Base-by-base conservation (phyloP, 2,888 invertebrate species). In the Proisotoma minuta region DNA sequence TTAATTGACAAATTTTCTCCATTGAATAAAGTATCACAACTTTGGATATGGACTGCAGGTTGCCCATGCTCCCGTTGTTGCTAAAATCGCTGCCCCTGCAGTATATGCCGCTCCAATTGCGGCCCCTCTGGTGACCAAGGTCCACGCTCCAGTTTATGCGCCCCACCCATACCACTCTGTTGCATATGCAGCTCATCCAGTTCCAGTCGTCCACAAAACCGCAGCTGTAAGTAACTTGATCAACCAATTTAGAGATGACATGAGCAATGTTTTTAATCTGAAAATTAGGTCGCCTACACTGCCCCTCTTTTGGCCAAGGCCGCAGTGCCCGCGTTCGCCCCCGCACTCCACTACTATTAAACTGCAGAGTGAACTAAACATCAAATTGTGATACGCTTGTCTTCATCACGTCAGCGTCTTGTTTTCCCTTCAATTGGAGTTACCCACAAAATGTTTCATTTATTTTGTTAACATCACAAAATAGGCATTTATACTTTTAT, bases 21-120 rank as follows among this genome's bases (percentile, higher is more conserved):
- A 34, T 27, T 22, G 15, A 15, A 48, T 50, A 28, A 60, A 63
- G 57, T 60, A 63, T 51, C 43, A n/a, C n/a, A n/a, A n/a, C n/a
- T n/a, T n/a, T 59, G 59, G 56, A 24, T 48, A 39, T 60, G 53
- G 58, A 57, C 60, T 60, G 48, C 64, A 64, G 64, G 52, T 60
- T 50, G 57, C 57, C 47, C 54, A 58, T 29, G 61, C 59, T 22
- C 60, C 60, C 51, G 54, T 26, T 20, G 49, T 22, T 26, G 28
- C 52, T 27, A 3, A 53, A 4, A 3, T 2, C 26, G 58, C 53
- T 20, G 52, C 58, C 12, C 59, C 56, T 12, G 62, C 62, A 22
- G 26, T 53, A 12, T 34, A 51, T 40, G 48, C 23, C 20, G 58
- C 57, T 23, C 54, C 54, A 23, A 52, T 43, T 20, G 62, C 53